Percentiles rank a stretch among this genome's conserved stretches.
Evolutionary conservation across 2,113 vertebrate genomes (phyloP).

Genomic region (Dascyllus trimaculatus): DNA sequence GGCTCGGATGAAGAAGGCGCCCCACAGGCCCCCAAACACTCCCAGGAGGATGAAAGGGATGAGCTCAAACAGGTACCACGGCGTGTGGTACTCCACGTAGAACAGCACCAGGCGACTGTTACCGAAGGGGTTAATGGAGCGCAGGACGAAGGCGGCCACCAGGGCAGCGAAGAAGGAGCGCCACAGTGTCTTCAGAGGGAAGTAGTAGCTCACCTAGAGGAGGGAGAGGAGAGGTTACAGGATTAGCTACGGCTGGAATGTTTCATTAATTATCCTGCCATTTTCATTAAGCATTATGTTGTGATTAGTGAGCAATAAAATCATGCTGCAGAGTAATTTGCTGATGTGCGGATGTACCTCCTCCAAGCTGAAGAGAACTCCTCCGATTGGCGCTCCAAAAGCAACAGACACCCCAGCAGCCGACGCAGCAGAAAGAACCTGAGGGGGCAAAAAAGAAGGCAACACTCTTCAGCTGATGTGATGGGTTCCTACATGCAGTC

Average conservation of each 20-base stretch:
- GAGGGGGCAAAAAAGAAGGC: constrained; percentile 26
- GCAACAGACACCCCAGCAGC: constrained; percentile 98
- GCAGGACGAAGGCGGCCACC: constrained; percentile 97
- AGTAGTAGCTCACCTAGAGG: constrained; percentile 96
- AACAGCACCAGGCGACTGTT: constrained; percentile 98
- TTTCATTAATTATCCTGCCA: not conserved
- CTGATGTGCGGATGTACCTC: constrained; percentile 85
- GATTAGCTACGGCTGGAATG: too few species aligned
- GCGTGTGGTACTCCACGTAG: constrained; percentile 99
- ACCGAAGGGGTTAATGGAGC: constrained; percentile 98
- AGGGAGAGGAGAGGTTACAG: not conserved
- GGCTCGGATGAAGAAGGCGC: constrained; percentile 97
- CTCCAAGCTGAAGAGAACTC: constrained; percentile 98
- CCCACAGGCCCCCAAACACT: constrained; percentile 98
- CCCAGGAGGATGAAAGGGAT: constrained; percentile 97
- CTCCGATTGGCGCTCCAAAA: constrained; percentile 98
- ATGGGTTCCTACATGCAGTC: rapidly evolving
- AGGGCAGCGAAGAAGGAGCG: constrained; percentile 98
- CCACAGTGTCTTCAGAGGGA: constrained; percentile 98
- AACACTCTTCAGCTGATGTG: constrained; percentile 15
- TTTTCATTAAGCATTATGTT: not conserved
- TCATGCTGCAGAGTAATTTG: not conserved
- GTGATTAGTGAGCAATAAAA: not conserved
- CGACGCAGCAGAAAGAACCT: constrained; percentile 98
- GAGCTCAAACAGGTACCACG: constrained; percentile 99